Conservation (phyloP, 2,113 vertebrate genomes). For the Mormoops blainvillei region DNA sequence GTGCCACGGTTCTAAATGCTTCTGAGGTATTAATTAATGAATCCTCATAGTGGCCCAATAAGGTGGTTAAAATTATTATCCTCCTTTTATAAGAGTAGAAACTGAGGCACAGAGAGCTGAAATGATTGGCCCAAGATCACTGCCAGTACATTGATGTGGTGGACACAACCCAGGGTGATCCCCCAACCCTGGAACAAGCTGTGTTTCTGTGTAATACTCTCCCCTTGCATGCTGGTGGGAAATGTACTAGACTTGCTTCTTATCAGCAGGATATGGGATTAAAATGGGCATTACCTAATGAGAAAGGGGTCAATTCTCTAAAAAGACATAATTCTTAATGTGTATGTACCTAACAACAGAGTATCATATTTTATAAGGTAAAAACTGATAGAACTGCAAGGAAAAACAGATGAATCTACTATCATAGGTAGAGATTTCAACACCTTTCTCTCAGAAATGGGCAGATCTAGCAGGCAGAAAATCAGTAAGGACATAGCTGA, state of each 20-base stretch:
- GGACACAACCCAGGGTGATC: not conserved
- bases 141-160: not conserved
- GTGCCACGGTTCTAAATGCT: not conserved
- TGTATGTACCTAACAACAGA: not conserved
- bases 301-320: not conserved
- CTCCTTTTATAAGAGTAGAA: not conserved
- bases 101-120: not conserved
- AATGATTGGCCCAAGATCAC: not conserved
- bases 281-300: not conserved
- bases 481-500: not conserved
- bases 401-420: not conserved
- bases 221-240: not conserved
- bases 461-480: not conserved
- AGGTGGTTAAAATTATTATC: not conserved
- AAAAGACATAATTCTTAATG: not conserved
- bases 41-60: not conserved
- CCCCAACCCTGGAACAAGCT: not conserved
- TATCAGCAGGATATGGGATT: not conserved
- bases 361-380: not conserved
- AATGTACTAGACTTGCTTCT: not conserved
- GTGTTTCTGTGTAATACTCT: not conserved
- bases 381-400: not conserved
- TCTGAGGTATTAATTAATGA: not conserved
- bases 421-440: not conserved
- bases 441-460: not conserved